Evolutionary conservation across 2,888 invertebrate species (phyloP), one percentile per base, ranked within the genome.

Genomic region (Zaprionus lineosus): DNA sequence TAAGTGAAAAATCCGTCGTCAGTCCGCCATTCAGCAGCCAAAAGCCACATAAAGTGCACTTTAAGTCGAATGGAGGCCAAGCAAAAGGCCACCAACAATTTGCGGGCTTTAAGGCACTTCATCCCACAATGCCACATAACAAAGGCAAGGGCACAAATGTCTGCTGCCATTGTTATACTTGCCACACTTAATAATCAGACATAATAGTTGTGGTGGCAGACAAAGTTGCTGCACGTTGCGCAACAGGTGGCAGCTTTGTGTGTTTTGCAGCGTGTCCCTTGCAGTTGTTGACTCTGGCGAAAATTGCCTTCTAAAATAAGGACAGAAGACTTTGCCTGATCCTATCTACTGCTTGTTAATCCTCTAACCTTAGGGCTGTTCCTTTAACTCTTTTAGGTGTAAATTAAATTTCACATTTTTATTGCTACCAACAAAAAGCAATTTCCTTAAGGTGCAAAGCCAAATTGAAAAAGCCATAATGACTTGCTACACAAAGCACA

Each of bases 401-500:
- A 85, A 85, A 78, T 85, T 85, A 74, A 85, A 83, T 85, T 83
- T 78, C 34, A 40, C 60, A 64, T 52, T 83, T 83, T 77, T 78
- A 83, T 64, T 74, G 79, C 72, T 37, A 6, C 55, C 57, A 61
- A 58, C 74, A 76, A 76, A 77, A 82, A 56, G 74, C 65, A 82
- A 85, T 78, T 78, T 85, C 67, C 79, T 74, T 52, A 46, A 74
- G 83, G 79, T 78, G 85, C 46, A 67, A 78, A 78, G 44, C 34
- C 53, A 83, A 78, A 79, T 77, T 85, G 85, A 71, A 81, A 84
- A 77, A 46, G 66, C 51, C 81, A 83, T 83, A 76, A 83, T 79
- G 79, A 79, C 75, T 66, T 66, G 65, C 53, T 47, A 28, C 55
- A 50, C 39, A 61, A 52, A 36, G 28, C 21, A 21, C 14, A 31